Base-by-base conservation (phyloP, 1,140 invertebrate species). In the Condylostylus longicornis region DNA sequence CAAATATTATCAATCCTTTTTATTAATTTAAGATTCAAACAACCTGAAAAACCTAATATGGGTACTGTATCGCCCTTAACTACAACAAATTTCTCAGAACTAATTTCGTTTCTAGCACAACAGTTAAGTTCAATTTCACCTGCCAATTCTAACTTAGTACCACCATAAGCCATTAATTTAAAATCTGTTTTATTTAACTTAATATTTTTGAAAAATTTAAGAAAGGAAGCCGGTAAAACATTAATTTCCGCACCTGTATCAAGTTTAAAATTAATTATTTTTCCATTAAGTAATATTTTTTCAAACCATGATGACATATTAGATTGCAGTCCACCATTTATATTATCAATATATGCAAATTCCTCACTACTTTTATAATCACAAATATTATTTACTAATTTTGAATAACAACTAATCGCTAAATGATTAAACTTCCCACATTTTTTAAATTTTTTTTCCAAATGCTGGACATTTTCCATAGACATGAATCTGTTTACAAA, bases 211-310 rank as follows among this genome's bases (percentile, higher is more conserved):
- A 35, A 15, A 13, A 8, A 6, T 25, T 25, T 35, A 4, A 35
- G 10, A 15, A 23, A 13, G 5, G 5, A 5, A 5, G 25, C 7
- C 9, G 33, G 33, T 14, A 35, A 13, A 23, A 23, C 13, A 34
- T 35, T 35, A 19, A 23, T 14, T 8, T 22, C 21, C 10, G 21
- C 33, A 14, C 21, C 33, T 35, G 33, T 35, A 7, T 23, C 22
- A 2, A 35, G 17, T 35, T 35, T 35, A 35, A 35, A 35, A 5
- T 35, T 35, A 9, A 35, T 35, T 5, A 23, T 7, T 20, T 14
- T 6, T 12, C 21, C 33, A 4, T 22, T 12, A 23, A 35, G 14
- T 13, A 15, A 4, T 13, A 23, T 35, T 23, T 35, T 35, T 23
- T 25, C 20, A 15, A 18, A 35, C 33, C 33, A 35, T 17, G 14